These are phyloP conservation scores for Apamea epomidion DNA, from an alignment of 2,888 invertebrate genomes.

Conservation along the genomic window DNA sequence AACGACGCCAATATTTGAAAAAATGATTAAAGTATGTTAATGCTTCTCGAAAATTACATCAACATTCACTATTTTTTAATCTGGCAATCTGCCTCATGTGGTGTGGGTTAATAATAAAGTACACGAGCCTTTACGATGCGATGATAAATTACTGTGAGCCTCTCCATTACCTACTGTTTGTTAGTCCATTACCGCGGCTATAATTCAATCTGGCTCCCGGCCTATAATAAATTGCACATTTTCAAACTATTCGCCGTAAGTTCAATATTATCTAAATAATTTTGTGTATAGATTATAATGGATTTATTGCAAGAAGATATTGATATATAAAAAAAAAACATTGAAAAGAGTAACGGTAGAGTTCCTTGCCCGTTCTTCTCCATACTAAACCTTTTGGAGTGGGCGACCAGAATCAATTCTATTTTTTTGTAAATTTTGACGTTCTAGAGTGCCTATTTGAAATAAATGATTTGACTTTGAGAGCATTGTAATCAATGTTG, in stretches of 20 bases:
- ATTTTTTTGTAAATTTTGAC: no score
- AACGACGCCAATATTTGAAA: not conserved
- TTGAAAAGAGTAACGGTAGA: no score
- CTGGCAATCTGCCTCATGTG: conserved; percentile 26
- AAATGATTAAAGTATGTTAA: conserved; percentile 1
- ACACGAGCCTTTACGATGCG: conserved; percentile 20
- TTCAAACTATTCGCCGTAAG: conserved; percentile 20
- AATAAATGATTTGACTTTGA: not conserved
- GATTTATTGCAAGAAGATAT: not conserved
- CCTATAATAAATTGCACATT: conserved; percentile 40
- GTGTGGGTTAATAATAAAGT: conserved; percentile 24
- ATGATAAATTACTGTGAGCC: conserved; percentile 52
- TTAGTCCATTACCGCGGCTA: conserved; percentile 45
- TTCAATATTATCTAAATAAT: not conserved
- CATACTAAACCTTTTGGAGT: no score
- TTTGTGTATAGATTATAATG: not conserved
- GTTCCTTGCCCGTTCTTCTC: no score
- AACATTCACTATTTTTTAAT: conserved; percentile 16
- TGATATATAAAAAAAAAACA: not conserved
- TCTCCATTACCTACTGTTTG: conserved; percentile 42
- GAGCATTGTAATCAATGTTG: not conserved
- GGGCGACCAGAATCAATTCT: no score
- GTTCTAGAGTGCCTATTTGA: no score
- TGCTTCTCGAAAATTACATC: conserved; percentile 4
- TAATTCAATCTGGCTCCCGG: conserved; percentile 53